phyloP scores from a whole-genome alignment of 2,113 vertebrate genomes.

The Bagarius yarrelli region DNA sequence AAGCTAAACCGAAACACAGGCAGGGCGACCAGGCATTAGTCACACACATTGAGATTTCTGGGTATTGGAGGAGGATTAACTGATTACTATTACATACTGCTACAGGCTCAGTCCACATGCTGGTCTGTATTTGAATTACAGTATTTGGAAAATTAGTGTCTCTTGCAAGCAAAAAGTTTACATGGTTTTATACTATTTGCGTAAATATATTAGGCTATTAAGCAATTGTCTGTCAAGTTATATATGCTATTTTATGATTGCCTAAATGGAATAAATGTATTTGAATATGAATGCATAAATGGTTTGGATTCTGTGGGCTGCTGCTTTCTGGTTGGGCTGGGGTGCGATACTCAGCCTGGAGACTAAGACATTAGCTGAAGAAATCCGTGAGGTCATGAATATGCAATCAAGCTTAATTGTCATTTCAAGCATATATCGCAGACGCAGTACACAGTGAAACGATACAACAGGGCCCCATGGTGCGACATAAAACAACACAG shows the following conservation, averaged over 20 bases:
- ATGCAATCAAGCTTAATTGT: no score
- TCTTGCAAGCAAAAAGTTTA: background rate
- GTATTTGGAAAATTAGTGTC: background rate
- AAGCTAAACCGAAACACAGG: slow-evolving; percentile 10
- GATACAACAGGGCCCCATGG: no score
- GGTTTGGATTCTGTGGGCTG: background rate
- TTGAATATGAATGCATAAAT: background rate
- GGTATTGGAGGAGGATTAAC: background rate
- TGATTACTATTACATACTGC: slow-evolving; percentile 22
- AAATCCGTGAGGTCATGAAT: background rate
- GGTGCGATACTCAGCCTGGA: background rate
- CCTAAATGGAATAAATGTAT: background rate
- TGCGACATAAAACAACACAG: no score
- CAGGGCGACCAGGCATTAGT: background rate
- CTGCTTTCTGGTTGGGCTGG: background rate
- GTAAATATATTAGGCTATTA: background rate
- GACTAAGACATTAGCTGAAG: background rate
- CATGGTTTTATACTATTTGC: background rate
- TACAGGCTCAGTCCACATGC: background rate
- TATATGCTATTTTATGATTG: background rate
- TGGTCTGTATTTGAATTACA: background rate
- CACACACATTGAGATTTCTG: background rate
- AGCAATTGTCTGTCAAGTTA: background rate
- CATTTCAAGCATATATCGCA: no score
- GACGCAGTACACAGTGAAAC: no score